Evolutionary conservation across 2,888 invertebrate species (phyloP).

Genomic region (Protophormia terraenovae): DNA sequence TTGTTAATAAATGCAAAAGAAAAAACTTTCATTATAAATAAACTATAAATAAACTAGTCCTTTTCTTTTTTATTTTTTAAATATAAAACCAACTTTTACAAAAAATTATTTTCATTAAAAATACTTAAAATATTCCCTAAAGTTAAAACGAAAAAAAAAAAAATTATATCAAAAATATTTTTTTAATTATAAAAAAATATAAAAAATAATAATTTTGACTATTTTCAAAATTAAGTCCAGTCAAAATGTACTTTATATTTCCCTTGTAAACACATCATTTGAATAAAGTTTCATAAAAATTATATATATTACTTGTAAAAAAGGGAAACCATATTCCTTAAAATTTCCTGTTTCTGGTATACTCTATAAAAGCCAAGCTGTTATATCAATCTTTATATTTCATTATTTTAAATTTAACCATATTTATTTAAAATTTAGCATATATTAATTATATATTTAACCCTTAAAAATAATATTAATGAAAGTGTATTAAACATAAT

Average conservation of each 20-base stretch:
- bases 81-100: background rate
- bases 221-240: too few relatives aligned
- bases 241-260: too few relatives aligned
- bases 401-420: slow-evolving; percentile 13
- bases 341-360: slow-evolving; percentile 30
- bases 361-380: slow-evolving; percentile 55
- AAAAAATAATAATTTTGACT: too few relatives aligned
- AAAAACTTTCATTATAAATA: slow-evolving; percentile 27
- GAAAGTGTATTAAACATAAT: slow-evolving; percentile 21
- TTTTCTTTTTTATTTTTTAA: slow-evolving; percentile 2
- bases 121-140: background rate
- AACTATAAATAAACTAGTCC: slow-evolving; percentile 64
- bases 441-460: background rate
- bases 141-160: background rate
- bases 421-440: slow-evolving; percentile 26
- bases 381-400: slow-evolving; percentile 7
- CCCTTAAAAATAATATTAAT: slow-evolving; percentile 12
- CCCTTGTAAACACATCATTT: too few relatives aligned
- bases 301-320: background rate
- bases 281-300: background rate
- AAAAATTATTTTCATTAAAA: background rate
- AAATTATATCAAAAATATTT: background rate
- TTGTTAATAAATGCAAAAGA: slow-evolving; percentile 15
- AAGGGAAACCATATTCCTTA: background rate
- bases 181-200: too few relatives aligned